Evolutionary conservation across 2,797 vertebrate species (phyloP), one percentile per base, ranked within the genome.

Genomic region (Babyrousa celebensis): DNA sequence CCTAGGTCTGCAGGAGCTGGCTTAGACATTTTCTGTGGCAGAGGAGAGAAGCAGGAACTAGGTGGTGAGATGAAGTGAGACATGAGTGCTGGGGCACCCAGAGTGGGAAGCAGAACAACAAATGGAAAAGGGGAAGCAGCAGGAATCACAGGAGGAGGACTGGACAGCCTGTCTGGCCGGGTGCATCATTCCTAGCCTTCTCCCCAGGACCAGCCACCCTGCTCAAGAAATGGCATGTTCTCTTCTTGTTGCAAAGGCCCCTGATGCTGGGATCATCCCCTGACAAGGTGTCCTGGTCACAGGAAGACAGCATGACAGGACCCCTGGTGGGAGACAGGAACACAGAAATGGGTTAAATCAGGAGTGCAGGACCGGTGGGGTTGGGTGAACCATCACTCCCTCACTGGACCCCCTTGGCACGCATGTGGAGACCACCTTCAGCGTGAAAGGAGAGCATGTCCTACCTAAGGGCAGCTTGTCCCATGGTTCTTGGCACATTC

Each of bases 241-340:
- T 91, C 92, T 89, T 92, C 87, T 85, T 12, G 65, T 67, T 79
- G 89, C 72, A 58, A 77, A 95, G 75, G 54, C 21, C 68, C 70
- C 60, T 63, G 6, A 17, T 16, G 36, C 9, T 40, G 62, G 85
- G 60, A 6, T 77, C n/a, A 52, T 54, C 56, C 70, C 52, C 71
- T 12, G 3, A 36, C 11, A 70, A 43, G 48, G 58, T 65, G 48
- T 93, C 80, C 85, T 83, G 93, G 89, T 36, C 86, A 89, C 65
- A 16, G 95, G 94, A 96, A 96, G 85, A 83, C 94, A 96, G 82
- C 95, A 96, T 0, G 71, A 40, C 43, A 92, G 78, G 92, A 60
- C 56, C 77, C 77, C 95, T 96, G 86, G 72, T 65, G 67, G 74
- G 62, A 97, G 63, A 94, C 63, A 94, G 85, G 84, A 91, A 82